A percentile compares a stretch with the other conserved stretches of the same genome.
Conservation (phyloP, 2,113 vertebrate species). For the Catharus minimus region DNA sequence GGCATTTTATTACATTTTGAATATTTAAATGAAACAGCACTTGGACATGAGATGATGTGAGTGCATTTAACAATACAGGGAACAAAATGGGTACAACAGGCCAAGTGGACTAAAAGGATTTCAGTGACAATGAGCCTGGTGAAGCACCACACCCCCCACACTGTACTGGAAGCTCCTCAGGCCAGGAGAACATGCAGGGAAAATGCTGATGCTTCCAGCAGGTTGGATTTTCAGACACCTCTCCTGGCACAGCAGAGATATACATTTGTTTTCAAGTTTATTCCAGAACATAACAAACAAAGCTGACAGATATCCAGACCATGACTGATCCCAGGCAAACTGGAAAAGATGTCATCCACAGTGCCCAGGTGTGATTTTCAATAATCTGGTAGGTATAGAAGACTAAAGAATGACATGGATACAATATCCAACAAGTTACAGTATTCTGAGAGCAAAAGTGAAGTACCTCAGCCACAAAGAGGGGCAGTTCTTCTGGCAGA, state of each 20-base stretch:
- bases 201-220: not conserved
- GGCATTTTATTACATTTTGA: not conserved
- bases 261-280: not conserved
- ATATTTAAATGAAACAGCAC: not conserved
- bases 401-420: not conserved
- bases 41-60: not conserved
- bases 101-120: not conserved
- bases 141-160: not conserved
- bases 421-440: not conserved
- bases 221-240: not conserved
- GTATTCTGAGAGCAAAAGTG: not conserved
- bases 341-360: not conserved
- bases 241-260: not conserved
- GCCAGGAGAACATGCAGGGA: not conserved
- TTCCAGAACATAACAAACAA: not conserved
- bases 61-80: not conserved
- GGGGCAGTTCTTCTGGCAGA: slow-evolving; percentile 90
- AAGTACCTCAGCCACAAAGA: slow-evolving; percentile 87
- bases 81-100: not conserved
- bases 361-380: not conserved
- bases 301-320: not conserved
- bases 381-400: not conserved
- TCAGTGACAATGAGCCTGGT: not conserved
- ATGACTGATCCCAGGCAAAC: not conserved
- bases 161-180: not conserved